Conservation (phyloP, 2,888 invertebrate genomes). For the Muschampia plurimacula region DNA sequence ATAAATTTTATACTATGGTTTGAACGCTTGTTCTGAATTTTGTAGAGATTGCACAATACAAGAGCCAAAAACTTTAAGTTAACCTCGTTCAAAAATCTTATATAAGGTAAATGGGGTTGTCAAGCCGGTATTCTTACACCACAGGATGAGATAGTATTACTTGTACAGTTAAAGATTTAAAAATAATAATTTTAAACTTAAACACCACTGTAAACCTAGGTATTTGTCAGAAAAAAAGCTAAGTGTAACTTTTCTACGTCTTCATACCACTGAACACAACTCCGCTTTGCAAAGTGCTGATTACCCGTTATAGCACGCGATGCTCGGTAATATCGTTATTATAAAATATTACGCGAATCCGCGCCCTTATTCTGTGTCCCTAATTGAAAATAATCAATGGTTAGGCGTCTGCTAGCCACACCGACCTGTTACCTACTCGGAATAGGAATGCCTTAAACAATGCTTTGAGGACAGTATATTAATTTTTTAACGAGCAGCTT, state of each 20-base stretch:
- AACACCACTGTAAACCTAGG: too few relatives aligned
- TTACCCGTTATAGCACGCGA: constrained; percentile 53
- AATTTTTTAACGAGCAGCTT: too few relatives aligned
- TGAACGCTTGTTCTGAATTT: background rate
- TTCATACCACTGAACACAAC: constrained; percentile 32
- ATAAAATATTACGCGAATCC: constrained; percentile 34
- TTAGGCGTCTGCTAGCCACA: constrained; percentile 10
- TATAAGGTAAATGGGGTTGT: too few relatives aligned
- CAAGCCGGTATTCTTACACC: too few relatives aligned
- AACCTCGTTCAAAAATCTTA: background rate
- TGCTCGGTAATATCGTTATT: constrained; percentile 43
- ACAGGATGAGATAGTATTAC: too few relatives aligned
- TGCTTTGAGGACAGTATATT: background rate
- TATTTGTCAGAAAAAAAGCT: too few relatives aligned
- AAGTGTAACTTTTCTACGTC: background rate
- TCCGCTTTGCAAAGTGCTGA: constrained; percentile 39
- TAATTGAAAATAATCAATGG: constrained; percentile 35
- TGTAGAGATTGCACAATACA: background rate
- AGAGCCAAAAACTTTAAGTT: background rate
- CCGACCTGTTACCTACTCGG: constrained; percentile 26
- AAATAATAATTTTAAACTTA: too few relatives aligned
- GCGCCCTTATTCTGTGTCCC: constrained; percentile 27
- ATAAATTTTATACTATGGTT: constrained; percentile 3
- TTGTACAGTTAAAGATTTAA: too few relatives aligned
- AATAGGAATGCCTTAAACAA: constrained; percentile 11